Evolutionary conservation across 2,888 invertebrate species (phyloP).

Genomic region (Lysandra coridon): DNA sequence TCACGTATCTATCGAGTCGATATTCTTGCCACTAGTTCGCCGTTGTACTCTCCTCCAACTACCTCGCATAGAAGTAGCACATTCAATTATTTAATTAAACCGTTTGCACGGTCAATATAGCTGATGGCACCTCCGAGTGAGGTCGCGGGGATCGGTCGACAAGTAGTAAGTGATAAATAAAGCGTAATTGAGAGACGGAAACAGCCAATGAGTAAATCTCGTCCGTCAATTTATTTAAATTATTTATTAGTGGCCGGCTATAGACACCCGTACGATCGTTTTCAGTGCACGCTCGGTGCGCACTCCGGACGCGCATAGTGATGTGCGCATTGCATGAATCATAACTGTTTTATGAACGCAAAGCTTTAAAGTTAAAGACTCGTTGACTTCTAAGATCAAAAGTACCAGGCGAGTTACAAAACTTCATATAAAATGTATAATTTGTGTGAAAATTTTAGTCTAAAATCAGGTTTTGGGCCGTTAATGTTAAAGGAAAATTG

Average conservation of each 20-base stretch:
- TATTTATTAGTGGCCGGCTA: constrained; percentile 80
- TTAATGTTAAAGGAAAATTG: no score
- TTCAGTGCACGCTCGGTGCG: constrained; percentile 65
- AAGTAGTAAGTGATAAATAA: constrained; percentile 79
- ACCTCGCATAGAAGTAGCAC: constrained; percentile 6
- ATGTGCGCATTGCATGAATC: constrained; percentile 1
- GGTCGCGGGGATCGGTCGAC: constrained; percentile 57
- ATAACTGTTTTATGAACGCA: neutral
- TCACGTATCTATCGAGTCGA: neutral
- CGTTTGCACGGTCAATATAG: constrained; percentile 33
- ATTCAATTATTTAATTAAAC: constrained; percentile 30
- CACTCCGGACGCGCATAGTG: constrained; percentile 58
- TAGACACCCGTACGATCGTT: constrained; percentile 77
- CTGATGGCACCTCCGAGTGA: constrained; percentile 37
- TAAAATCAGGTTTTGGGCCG: no score
- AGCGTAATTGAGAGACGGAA: constrained; percentile 79
- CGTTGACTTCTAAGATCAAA: no score
- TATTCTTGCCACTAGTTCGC: neutral
- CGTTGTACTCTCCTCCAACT: neutral
- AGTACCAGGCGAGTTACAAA: no score
- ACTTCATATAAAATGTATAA: no score
- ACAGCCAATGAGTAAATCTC: constrained; percentile 81
- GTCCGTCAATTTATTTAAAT: constrained; percentile 81
- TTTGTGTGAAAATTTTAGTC: no score
- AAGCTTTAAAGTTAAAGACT: no score